These are phyloP conservation scores for Scopus umbretta DNA, from an alignment of 2,113 vertebrate species.

Conservation along the genomic window DNA sequence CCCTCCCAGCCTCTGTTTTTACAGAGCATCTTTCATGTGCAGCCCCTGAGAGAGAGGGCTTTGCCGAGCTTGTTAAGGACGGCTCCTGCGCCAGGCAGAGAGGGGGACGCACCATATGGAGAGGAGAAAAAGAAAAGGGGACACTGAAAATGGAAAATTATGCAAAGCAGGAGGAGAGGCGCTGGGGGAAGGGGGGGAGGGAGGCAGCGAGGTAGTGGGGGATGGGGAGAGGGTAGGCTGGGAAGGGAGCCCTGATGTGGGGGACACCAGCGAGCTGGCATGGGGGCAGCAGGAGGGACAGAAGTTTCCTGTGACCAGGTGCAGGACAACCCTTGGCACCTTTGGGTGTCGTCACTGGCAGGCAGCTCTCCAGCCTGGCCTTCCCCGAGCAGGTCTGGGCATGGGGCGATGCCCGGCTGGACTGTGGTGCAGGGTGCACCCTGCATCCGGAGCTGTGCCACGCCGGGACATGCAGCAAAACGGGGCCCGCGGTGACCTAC, in stretches of 20 bases:
- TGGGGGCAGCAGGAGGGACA: neutral
- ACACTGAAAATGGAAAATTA: conserved; percentile 70
- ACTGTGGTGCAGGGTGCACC: too few species aligned
- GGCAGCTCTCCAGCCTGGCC: neutral
- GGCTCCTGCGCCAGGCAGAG: conserved; percentile 57
- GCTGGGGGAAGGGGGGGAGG: conserved; percentile 33
- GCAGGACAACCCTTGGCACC: neutral
- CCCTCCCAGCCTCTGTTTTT: conserved; percentile 44
- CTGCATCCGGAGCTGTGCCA: neutral
- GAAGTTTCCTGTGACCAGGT: neutral
- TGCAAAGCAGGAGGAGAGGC: conserved; percentile 59
- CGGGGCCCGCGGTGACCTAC: neutral
- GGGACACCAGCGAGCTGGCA: conserved; percentile 3
- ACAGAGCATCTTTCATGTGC: conserved; percentile 60
- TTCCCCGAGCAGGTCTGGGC: neutral
- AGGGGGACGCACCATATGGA: conserved; percentile 62
- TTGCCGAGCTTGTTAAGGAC: conserved; percentile 60
- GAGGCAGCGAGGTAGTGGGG: conserved; percentile 11
- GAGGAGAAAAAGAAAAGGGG: conserved; percentile 64
- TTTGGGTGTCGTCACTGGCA: neutral
- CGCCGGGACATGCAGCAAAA: neutral
- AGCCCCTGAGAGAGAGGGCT: conserved; percentile 54
- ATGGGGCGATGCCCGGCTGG: fast-evolving
- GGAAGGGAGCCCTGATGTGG: conserved; percentile 22
- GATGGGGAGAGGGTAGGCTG: conserved; percentile 51